These are phyloP conservation scores for Macrobrachium rosenbergii DNA, from an alignment of 1,140 invertebrate genomes.

Conservation along the genomic window DNA sequence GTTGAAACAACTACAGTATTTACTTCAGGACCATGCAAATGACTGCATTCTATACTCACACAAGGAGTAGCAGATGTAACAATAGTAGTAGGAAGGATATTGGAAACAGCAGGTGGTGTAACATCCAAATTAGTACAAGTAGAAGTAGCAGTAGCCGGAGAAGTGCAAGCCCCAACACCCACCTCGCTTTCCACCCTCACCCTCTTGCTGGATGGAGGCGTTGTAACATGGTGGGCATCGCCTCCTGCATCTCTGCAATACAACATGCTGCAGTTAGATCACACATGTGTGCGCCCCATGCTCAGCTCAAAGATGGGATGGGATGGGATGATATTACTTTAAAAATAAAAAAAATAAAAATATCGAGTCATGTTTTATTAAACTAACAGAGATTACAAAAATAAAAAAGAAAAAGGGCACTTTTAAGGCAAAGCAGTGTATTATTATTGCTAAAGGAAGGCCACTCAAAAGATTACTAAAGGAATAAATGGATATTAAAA, in stretches of 20 bases:
- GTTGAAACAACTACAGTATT: too few species aligned
- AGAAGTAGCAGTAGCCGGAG: slow-evolving; percentile 16
- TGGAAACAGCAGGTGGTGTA: not conserved
- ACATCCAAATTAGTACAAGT: not conserved
- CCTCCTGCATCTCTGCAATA: slow-evolving; percentile 28
- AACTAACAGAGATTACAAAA: too few species aligned
- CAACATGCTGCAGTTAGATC: slow-evolving; percentile 23
- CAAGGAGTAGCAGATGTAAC: not conserved
- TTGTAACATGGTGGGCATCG: slow-evolving; percentile 1
- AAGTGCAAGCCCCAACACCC: slow-evolving; percentile 1
- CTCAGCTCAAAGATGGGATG: not conserved
- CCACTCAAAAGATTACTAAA: too few species aligned
- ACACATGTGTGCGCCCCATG: not conserved
- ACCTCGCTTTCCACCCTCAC: slow-evolving; percentile 26
- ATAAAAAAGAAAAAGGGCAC: too few species aligned
- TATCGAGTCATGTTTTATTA: too few species aligned
- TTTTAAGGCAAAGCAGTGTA: too few species aligned
- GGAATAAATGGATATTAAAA: too few species aligned
- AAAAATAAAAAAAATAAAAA: too few species aligned
- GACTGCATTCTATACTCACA: not conserved
- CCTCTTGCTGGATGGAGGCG: slow-evolving; percentile 43
- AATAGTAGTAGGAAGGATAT: slow-evolving; percentile 3
- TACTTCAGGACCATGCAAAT: too few species aligned
- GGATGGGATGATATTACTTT: not conserved
- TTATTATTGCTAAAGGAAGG: too few species aligned